Base-by-base conservation (phyloP, 2,797 vertebrate species). In the Hypotaenidia okinawae region DNA sequence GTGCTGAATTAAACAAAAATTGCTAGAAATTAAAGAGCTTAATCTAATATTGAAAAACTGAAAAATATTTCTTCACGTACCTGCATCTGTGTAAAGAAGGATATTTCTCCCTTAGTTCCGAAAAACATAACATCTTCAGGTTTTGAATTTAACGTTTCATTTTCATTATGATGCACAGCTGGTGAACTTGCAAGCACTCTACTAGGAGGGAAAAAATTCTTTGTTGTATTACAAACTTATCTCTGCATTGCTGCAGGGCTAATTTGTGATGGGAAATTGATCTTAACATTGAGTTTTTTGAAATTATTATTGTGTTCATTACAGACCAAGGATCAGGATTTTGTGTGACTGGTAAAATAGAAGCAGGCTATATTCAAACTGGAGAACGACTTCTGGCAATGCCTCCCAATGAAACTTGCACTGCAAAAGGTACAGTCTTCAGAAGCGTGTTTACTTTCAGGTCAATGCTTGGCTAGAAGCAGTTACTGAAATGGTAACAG, bases 341-440 rank as follows among this genome's bases (percentile, higher is more conserved):
- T 98, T 99, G 99, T 95, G 98, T 99, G 64, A 99, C 99, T 63
- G 99, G 99, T 68, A 99, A 99, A 98, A 99, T 99, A 45, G 99
- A 99, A 98, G 99, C 99, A 72, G 99, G 99, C 74, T 99, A 98
- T 82, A 97, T 99, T 95, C 99, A 99, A 94, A 98, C 98, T 57
- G 99, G 99, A 95, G 99, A 99, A 33, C 98, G 98, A 95, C 97
- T 99, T 58, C 97, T 99, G 91, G 99, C 98, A 51, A 98, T 99
- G 98, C 99, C 99, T 92, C 99, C 99, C 58, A 99, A 99, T 97
- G 99, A 99, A 98, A 99, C 98, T 83, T 99, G 99, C 98, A 99
- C 98, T 49, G 98, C 99, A 94, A 99, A 99, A 99, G 99, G 99
- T 99, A 98, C 45, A 52, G 55, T 91, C 75, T 94, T 73, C 72